Evolutionary conservation across 2,888 invertebrate species (phyloP).

Genomic region (Melieria omissa): DNA sequence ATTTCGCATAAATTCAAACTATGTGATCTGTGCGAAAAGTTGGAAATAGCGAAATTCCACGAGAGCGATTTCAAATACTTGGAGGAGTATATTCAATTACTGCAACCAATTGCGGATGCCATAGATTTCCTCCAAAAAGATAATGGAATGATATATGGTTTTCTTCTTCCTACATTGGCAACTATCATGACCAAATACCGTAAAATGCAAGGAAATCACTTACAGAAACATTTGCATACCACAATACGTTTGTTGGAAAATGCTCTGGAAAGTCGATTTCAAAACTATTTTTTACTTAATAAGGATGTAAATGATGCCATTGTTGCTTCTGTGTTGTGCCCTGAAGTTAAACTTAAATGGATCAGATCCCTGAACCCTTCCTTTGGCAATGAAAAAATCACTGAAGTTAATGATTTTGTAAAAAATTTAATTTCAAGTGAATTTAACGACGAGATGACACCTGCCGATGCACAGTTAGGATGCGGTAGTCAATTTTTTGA

Average conservation of each 20-base stretch:
- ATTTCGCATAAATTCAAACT: slow-evolving; percentile 11
- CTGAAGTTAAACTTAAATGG: slow-evolving; percentile 27
- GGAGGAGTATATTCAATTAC: slow-evolving; percentile 30
- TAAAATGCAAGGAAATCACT: not conserved
- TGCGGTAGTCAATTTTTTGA: slow-evolving; percentile 3
- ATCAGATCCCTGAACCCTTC: slow-evolving; percentile 28
- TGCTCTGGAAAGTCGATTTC: not conserved
- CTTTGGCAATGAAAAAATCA: slow-evolving; percentile 10
- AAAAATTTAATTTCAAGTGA: not conserved
- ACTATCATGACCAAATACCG: slow-evolving; percentile 30
- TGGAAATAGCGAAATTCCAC: slow-evolving; percentile 29
- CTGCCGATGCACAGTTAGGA: not conserved
- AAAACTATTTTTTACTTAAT: slow-evolving; percentile 20
- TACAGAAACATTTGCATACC: not conserved
- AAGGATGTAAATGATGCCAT: slow-evolving; percentile 24
- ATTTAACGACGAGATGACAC: not conserved
- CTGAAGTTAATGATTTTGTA: not conserved
- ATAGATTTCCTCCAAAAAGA: slow-evolving; percentile 34
- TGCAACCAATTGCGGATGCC: slow-evolving; percentile 31
- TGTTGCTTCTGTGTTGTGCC: slow-evolving; percentile 31
- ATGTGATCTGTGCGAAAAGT: slow-evolving; percentile 27
- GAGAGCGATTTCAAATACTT: slow-evolving; percentile 32
- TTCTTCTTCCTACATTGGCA: slow-evolving; percentile 26
- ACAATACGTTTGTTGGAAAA: not conserved
- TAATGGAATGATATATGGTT: slow-evolving; percentile 34